Evolutionary conservation across 2,888 invertebrate species (phyloP).

Genomic region (Acanthococcus lagerstroemiae): DNA sequence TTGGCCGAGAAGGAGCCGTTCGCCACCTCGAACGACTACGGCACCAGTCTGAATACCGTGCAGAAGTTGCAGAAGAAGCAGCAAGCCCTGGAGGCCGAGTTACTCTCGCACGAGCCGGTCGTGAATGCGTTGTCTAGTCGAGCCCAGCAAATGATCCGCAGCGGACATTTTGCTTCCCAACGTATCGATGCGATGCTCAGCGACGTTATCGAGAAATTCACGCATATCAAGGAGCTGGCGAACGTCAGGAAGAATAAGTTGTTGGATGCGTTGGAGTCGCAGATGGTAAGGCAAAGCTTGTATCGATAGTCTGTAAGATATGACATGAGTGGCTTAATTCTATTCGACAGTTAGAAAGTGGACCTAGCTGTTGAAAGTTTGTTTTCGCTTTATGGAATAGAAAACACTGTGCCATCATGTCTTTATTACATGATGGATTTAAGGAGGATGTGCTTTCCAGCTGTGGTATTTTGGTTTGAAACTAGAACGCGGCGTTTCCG

Average conservation of each 20-base stretch:
- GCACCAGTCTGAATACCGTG: slow-evolving; percentile 58
- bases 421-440: too few relatives aligned
- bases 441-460: too few relatives aligned
- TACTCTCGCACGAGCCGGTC: slow-evolving; percentile 75
- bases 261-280: slow-evolving; percentile 71
- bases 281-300: slow-evolving; percentile 51
- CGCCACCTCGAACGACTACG: slow-evolving; percentile 61
- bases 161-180: slow-evolving; percentile 73
- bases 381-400: too few relatives aligned
- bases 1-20: slow-evolving; percentile 64
- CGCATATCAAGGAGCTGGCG: slow-evolving; percentile 60
- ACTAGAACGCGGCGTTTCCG: not conserved
- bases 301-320: not conserved
- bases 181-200: slow-evolving; percentile 59
- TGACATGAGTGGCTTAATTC: not conserved
- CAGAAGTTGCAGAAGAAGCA: slow-evolving; percentile 90
- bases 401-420: too few relatives aligned
- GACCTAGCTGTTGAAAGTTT: too few relatives aligned
- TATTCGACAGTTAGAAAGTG: too few relatives aligned
- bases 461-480: not conserved
- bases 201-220: slow-evolving; percentile 58
- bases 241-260: slow-evolving; percentile 60
- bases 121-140: slow-evolving; percentile 62
- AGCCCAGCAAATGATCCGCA: slow-evolving; percentile 66
- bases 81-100: slow-evolving; percentile 72